A percentile compares a stretch with the other conserved stretches of the same genome.
Conservation (phyloP, 2,113 vertebrate species). For the Campylomormyrus numenius region DNA sequence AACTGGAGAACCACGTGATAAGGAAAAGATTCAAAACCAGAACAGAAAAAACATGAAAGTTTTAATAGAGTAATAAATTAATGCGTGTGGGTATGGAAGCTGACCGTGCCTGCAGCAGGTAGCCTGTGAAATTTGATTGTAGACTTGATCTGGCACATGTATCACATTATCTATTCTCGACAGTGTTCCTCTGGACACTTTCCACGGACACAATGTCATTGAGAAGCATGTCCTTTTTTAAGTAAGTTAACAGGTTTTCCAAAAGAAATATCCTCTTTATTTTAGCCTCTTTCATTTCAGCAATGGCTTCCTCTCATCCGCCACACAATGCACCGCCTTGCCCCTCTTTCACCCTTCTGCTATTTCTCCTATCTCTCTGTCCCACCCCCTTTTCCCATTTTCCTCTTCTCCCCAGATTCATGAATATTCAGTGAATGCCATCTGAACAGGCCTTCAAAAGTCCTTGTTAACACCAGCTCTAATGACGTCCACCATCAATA, state of each 20-base stretch:
- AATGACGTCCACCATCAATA: constrained; percentile 26
- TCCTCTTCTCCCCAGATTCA: constrained; percentile 23
- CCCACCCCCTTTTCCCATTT: background rate
- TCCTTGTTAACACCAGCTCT: constrained; percentile 27
- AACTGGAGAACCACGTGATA: background rate
- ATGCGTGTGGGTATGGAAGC: background rate
- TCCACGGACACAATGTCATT: background rate
- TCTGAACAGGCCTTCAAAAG: constrained; percentile 18
- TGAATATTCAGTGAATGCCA: constrained; percentile 30
- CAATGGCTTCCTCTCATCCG: background rate
- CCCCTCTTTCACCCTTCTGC: constrained; percentile 11
- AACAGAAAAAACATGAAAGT: background rate
- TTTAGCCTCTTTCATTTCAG: background rate
- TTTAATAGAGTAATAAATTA: background rate
- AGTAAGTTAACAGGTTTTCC: background rate
- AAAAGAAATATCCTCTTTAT: background rate
- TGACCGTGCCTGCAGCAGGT: background rate
- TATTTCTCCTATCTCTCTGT: background rate
- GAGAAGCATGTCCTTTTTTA: background rate
- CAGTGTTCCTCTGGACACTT: background rate
- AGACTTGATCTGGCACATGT: background rate
- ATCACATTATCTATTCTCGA: background rate
- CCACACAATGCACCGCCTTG: background rate
- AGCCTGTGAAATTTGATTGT: background rate
- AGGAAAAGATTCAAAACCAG: background rate